Conservation (phyloP, 2,888 invertebrate species). For the Emesis castigata region DNA sequence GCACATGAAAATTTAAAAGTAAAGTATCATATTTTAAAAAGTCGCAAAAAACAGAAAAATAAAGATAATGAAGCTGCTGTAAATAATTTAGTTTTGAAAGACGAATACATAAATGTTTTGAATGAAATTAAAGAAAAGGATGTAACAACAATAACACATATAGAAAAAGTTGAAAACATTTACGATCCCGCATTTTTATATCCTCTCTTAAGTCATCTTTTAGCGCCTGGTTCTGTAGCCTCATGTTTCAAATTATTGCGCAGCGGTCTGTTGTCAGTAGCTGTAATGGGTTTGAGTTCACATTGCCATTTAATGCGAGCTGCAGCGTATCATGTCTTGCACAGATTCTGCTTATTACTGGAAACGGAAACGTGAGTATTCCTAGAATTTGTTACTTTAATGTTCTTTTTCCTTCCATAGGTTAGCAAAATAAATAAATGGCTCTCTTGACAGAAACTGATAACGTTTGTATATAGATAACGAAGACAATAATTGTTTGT, state of each 20-base stretch:
- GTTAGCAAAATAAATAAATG: too few species aligned
- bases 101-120: constrained; percentile 71
- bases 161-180: constrained; percentile 78
- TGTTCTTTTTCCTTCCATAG: too few species aligned
- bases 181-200: constrained; percentile 96
- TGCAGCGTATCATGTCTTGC: constrained; percentile 93
- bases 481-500: too few species aligned
- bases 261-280: constrained; percentile 92
- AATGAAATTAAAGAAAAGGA: constrained; percentile 70
- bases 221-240: constrained; percentile 93
- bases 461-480: too few species aligned
- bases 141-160: constrained; percentile 73
- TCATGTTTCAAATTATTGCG: constrained; percentile 92
- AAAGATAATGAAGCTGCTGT: constrained; percentile 75
- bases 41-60: constrained; percentile 51
- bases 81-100: constrained; percentile 71
- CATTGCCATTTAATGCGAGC: constrained; percentile 90
- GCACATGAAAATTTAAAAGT: constrained; percentile 59
- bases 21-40: constrained; percentile 33
- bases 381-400: not conserved
- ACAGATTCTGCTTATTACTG: constrained; percentile 93
- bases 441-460: too few species aligned
- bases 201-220: constrained; percentile 93
- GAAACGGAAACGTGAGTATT: constrained; percentile 90
- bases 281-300: constrained; percentile 92